Conservation (phyloP, 2,888 invertebrate species). For the Tetropium fuscum region DNA sequence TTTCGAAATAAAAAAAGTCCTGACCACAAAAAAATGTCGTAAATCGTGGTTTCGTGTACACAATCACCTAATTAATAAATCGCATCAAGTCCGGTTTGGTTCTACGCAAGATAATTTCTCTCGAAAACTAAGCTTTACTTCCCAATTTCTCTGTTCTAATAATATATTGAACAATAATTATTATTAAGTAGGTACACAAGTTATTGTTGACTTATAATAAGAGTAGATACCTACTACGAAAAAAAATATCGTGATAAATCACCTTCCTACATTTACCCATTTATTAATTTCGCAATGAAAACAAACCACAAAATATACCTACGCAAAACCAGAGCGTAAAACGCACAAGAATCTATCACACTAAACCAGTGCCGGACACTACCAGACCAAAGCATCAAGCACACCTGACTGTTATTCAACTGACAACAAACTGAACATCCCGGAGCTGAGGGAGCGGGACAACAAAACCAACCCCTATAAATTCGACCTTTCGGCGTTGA, state of each 20-base stretch:
- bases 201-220: too few species aligned
- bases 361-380: conserved; percentile 14
- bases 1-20: too few species aligned
- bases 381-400: conserved; percentile 7
- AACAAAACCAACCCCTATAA: conserved; percentile 25
- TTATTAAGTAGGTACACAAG: too few species aligned
- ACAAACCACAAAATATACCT: background rate
- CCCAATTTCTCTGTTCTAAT: too few species aligned
- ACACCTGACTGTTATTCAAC: conserved; percentile 20
- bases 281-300: background rate
- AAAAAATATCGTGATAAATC: background rate
- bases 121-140: too few species aligned
- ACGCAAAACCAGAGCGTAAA: background rate
- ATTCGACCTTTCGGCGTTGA: conserved; percentile 55
- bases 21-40: too few species aligned
- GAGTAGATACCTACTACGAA: too few species aligned
- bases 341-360: conserved; percentile 8
- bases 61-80: too few species aligned
- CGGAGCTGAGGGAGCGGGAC: conserved; percentile 9
- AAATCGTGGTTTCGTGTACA: too few species aligned
- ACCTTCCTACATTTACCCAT: background rate
- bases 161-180: too few species aligned
- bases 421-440: conserved; percentile 15
- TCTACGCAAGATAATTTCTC: too few species aligned
- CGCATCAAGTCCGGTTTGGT: too few species aligned